Evolutionary conservation across 2,797 vertebrate genomes (phyloP), one percentile per base, ranked within the genome.

Genomic region (Sebastiscus tertius): DNA sequence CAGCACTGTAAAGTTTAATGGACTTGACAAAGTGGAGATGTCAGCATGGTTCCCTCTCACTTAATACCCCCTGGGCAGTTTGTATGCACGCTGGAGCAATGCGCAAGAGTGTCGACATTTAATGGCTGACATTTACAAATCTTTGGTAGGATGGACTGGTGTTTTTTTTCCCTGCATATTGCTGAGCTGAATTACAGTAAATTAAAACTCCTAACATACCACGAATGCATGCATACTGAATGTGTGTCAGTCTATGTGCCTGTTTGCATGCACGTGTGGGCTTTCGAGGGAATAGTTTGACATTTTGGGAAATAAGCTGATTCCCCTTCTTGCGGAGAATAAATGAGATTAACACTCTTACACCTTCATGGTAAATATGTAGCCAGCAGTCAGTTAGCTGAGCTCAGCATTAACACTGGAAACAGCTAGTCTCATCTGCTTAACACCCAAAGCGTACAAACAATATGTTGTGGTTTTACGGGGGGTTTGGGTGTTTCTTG

Each of bases 1-100:
- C 63, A 61, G 52, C 31, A 46, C 20, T 72, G 67, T 80, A 71
- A 88, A 89, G 72, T 84, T 82, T 83, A 88, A 91, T 86, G 72
- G 65, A 88, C 82, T 79, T 75, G 72, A 86, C 62, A 78, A 85
- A 86, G 81, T 80, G 68, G 60, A 61, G 33, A 68, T 77, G 75
- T 79, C 84, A 85, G 77, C 80, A 68, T 71, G 68, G 63, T 63
- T 80, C 58, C 42, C 46, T 89, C 69, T 73, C 63, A 77, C 60
- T 60, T 67, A 65, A 84, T 61, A 79, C n/a, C 59, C 24, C 26
- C 77, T 22, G 5, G 34, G 60, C 22, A 77, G 54, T 70, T 63
- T 65, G 16, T 75, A 64, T 60, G 60, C 55, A 62, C 75, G 65
- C 27, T 66, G 8, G 0, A 26, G 75, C 5, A 36, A 79, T 69